Percentiles rank a stretch among this genome's conserved stretches.
Conservation (phyloP, 2,113 vertebrate species). For the Apodemus sylvaticus region DNA sequence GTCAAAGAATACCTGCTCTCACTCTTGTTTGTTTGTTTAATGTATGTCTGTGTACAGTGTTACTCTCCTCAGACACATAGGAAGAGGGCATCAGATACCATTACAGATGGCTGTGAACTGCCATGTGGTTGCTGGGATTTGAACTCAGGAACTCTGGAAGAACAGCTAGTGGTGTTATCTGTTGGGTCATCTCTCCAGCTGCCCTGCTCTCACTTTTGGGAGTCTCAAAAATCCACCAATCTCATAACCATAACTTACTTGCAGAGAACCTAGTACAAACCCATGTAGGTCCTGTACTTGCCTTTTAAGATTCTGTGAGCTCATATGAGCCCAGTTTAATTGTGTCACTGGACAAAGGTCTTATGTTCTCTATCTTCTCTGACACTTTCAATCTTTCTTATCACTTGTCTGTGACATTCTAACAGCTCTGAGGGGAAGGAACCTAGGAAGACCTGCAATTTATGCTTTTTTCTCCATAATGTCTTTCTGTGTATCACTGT, state of each 20-base stretch:
- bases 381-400: neutral
- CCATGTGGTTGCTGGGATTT: too few relatives aligned
- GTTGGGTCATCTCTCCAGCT: too few relatives aligned
- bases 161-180: too few relatives aligned
- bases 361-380: neutral
- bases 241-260: too few relatives aligned
- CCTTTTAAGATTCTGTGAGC: neutral
- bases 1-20: neutral
- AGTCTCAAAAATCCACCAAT: neutral
- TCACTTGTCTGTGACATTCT: neutral
- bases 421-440: neutral
- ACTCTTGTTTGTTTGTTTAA: neutral
- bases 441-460: too few relatives aligned
- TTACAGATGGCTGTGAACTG: too few relatives aligned
- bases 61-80: too few relatives aligned
- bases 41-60: too few relatives aligned
- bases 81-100: too few relatives aligned
- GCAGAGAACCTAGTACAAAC: too few relatives aligned
- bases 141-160: too few relatives aligned
- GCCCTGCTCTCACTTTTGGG: too few relatives aligned
- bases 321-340: neutral
- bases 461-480: neutral
- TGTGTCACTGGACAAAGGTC: neutral
- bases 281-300: neutral
- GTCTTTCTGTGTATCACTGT: neutral